Base-by-base conservation (phyloP, 2,888 invertebrate species). In the Elegia similella region DNA sequence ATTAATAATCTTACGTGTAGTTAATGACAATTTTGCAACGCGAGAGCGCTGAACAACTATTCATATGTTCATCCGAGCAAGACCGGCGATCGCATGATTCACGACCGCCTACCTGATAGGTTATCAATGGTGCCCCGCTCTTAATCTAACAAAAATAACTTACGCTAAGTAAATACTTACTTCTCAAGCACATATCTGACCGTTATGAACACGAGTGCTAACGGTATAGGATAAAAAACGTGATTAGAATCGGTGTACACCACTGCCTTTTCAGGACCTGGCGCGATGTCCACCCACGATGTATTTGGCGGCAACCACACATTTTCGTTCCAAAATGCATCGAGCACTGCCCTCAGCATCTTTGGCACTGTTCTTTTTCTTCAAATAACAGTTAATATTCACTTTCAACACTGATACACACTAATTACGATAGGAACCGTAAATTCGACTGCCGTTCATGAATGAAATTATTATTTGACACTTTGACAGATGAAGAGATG, bases 251-350 rank as follows among this genome's bases (percentile, higher is more conserved):
- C 94, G 58, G 97, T 95, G 88, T 96, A 96, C 67, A 93, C 93
- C 63, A 96, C 93, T 69, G 94, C 93, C 79, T 95, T 94, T 70
- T 94, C 93, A 58, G 94, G 92, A 60, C 94, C 95, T 55, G 97
- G 96, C 71, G 95, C 94, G 61, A 98, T 93, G 80, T 97, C 96
- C 62, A 93, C 93, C 98, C 98, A 98, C 72, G 97, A 96, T 66
- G 94, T 94, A 84, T 97, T 97, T 63, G 96, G 96, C 69, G 98
- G 98, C 75, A 98, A 93, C 98, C 98, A 98, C 80, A 98, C 93
- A 78, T 94, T 87, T 80, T 96, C 95, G 78, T 94, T 95, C 98
- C 97, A 97, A 83, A 97, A 96, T 61, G 76, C 78, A 64, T 90
- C 84, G 65, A 93, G 76, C 59, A 91, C 66, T 68, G 76, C 76